phyloP scores from a whole-genome alignment of 2,113 vertebrate species.

The Caretta caretta region DNA sequence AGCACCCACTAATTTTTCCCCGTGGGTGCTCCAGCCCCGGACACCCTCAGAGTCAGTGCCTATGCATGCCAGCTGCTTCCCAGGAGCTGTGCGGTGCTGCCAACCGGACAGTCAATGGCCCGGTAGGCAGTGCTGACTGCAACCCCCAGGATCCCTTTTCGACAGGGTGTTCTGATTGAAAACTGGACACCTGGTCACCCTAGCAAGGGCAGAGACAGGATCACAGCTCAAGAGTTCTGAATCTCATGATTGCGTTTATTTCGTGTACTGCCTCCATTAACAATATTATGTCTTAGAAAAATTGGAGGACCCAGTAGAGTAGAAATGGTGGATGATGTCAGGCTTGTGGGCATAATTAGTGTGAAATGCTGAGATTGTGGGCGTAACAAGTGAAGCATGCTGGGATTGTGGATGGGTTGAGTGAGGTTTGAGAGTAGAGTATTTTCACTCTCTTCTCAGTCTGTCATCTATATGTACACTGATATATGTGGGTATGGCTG shows the following conservation, averaged over 20 bases:
- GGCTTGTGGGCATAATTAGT: background rate
- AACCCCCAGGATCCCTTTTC: no score
- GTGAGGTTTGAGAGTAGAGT: background rate
- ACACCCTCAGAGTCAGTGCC: no score
- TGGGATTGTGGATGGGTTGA: background rate
- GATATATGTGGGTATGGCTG: background rate
- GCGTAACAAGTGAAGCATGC: background rate
- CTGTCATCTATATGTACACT: background rate
- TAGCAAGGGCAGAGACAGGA: background rate
- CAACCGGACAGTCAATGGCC: no score
- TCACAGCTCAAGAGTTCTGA: background rate
- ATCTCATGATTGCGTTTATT: background rate
- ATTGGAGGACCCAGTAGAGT: background rate
- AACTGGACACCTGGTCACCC: no score
- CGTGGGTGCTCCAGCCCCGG: no score
- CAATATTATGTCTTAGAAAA: background rate
- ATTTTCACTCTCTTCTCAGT: background rate
- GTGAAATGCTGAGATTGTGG: background rate
- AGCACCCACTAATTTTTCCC: no score
- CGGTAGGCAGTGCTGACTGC: no score
- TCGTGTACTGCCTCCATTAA: background rate
- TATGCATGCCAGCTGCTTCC: no score
- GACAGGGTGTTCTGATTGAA: no score
- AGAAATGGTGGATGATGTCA: background rate
- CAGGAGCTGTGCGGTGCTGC: no score